Base-by-base conservation (phyloP, 1,140 invertebrate genomes). In the Drosophila watanabei region DNA sequence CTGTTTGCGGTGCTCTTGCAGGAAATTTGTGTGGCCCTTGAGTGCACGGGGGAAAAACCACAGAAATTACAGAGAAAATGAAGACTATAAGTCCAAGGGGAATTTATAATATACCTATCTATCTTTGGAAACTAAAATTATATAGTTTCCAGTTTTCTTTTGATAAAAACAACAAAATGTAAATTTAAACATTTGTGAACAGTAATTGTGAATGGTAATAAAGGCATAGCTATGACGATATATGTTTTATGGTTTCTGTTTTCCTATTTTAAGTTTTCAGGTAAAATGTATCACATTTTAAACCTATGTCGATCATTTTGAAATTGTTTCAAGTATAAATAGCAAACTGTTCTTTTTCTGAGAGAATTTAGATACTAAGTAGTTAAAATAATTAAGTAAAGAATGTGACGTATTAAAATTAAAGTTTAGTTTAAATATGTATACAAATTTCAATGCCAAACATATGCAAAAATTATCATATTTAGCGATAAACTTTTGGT, bases 1-100 rank as follows among this genome's bases (percentile, higher is more conserved):
- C 18, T 73, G 43, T 61, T 73, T 73, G 68, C 69, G 32, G n/a
- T 37, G 68, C 54, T 72, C 20, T 37, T 37, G 52, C 52, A 32
- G 20, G 16, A 35, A 56, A 37, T 56, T 56, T 56, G 33, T 56
- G 52, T 56, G 33, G 52, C 52, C 52, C 52, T 56, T 37, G 52
- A 16, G 14, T 13, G 66, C 45, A 39, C 57, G 14, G 57, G 3
- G 57, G 41, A 35, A 65, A 65, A 62, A 39, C 56, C 33, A 10
- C 32, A 51, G 9, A n/a, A 10, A 51, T 30, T 2, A 5, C 14
- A 16, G 28, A 10, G 48, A 9, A 2, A 28, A 16, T 4, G 20
- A 14, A 24, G 11, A 46, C 11, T 46, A 13, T 24, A 7, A 7
- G 5, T 2, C 13, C 24, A 24, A 48, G 24, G 20, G 1, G 5